phyloP scores from a whole-genome alignment of 2,888 invertebrate species.

The Heliconius ethilla region DNA sequence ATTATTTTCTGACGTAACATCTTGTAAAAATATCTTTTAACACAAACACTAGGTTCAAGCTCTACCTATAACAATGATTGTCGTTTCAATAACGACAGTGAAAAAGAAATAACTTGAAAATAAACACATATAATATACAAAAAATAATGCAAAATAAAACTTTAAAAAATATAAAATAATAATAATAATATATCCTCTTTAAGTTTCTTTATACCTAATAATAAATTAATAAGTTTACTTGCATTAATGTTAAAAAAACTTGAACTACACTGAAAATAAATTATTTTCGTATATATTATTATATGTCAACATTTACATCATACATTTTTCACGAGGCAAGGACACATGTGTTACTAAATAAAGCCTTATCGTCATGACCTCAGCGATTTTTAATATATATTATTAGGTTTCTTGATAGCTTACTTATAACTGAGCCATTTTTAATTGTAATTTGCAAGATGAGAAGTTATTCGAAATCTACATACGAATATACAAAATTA shows the following conservation, averaged over 20 bases:
- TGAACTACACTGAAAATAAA: background rate
- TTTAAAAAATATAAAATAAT: no score
- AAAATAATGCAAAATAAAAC: no score
- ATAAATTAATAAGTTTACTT: no score
- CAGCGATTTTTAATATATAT: slow-evolving; percentile 54
- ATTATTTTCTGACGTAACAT: background rate
- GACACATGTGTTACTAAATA: slow-evolving; percentile 67
- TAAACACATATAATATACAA: background rate
- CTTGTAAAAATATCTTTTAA: background rate
- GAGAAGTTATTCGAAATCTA: slow-evolving; percentile 60
- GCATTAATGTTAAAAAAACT: no score
- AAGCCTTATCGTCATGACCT: slow-evolving; percentile 60
- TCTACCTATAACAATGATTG: background rate
- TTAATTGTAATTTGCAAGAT: slow-evolving; percentile 45
- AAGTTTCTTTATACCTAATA: no score
- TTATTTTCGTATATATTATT: background rate
- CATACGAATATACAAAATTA: slow-evolving; percentile 75
- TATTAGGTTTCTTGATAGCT: background rate
- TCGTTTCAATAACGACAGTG: background rate
- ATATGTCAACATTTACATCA: slow-evolving; percentile 11
- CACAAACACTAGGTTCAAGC: background rate
- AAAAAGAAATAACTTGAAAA: background rate
- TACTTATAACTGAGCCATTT: background rate
- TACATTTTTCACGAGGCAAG: slow-evolving; percentile 55
- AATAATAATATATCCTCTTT: no score